Base-by-base conservation (phyloP, 2,888 invertebrate species). In the Hirtodrosophila trivittata region DNA sequence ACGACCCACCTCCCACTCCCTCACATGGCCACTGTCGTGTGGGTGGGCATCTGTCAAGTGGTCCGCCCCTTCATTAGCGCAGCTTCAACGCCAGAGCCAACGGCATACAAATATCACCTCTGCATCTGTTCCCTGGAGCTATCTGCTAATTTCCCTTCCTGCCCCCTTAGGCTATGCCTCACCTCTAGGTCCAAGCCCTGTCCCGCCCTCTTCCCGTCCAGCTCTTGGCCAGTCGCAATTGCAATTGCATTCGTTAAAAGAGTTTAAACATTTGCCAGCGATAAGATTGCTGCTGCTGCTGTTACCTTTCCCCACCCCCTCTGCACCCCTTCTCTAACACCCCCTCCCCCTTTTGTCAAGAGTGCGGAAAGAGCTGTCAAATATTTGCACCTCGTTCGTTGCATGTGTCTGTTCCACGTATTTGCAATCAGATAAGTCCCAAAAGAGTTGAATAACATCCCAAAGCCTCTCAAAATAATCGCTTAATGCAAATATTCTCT, bases 51-150 rank as follows among this genome's bases (percentile, higher is more conserved):
- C 52, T 65, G 76, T 59, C 50, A 76, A 49, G 45, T 49, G 37
- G n/a, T 43, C 52, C 32, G 52, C 33, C 54, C 59, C 65, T 68
- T 66, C 59, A 70, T 78, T 83, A 83, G 66, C 42, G 63, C 60
- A 77, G 47, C 75, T 63, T 77, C 49, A 62, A 45, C 37, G 55
- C 59, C 58, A 58, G 63, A 46, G 38, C 54, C 32, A 42, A 51
- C 56, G 18, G 39, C 13, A 69, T 10, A 42, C 18, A 28, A 13
- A 16, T n/a, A 14, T 18, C 12, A 41, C 18, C 12, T 42, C 18
- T 35, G 47, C n/a, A 28, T 38, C 35, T 51, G 45, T 26, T 28
- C 2, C 30, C 12, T 28, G 9, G 9, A 2, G 3, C 8, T 25
- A n/a, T 8, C n/a, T 25, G 10, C 12, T 10, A 25, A 7, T 28